Base-by-base conservation (phyloP, 1,140 invertebrate genomes). In the Proales similis region DNA sequence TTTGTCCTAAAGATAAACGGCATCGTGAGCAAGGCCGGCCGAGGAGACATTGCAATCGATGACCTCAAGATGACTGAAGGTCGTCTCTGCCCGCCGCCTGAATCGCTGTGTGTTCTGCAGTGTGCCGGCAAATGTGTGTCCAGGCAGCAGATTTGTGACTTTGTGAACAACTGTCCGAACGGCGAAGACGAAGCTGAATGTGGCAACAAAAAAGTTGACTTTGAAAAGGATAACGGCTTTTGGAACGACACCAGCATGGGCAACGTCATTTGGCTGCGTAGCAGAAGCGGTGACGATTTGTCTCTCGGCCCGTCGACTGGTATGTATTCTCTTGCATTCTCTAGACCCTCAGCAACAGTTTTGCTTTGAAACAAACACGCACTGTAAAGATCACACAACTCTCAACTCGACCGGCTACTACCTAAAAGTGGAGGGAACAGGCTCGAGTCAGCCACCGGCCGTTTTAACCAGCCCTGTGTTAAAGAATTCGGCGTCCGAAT, bases 131-230 rank as follows among this genome's bases (percentile, higher is more conserved):
- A 39, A 36, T 71, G 69, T 65, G 46, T 72, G 7, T 30, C 65
- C n/a, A 11, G 30, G 7, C 47, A 48, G 9, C 51, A 70, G 57
- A 64, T 70, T 1, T 74, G 73, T 67, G 68, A 74, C 64, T 74
- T 74, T 53, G 53, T 65, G 12, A 36, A 63, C 11, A 67, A 70
- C 47, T 74, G 73, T 61, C 51, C 60, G 22, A 68, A 73, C 66
- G 69, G 69, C 22, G 69, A 68, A 22, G 73, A 74, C 65, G 72
- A 75, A 63, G 30, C 33, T 0, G 61, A 63, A 26, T 75, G 71
- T 66, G 69, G 51, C 19, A 42, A 57, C 32, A 26, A 57, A 11
- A 42, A 42, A 12, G 45, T 57, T 24, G 29, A 39, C 46, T 71
- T 72, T 67, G 69, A 72, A 47, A 64, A 57, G 24, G 65, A 45